Evolutionary conservation across 2,888 invertebrate genomes (phyloP).

Genomic region (Myopa testacea): DNA sequence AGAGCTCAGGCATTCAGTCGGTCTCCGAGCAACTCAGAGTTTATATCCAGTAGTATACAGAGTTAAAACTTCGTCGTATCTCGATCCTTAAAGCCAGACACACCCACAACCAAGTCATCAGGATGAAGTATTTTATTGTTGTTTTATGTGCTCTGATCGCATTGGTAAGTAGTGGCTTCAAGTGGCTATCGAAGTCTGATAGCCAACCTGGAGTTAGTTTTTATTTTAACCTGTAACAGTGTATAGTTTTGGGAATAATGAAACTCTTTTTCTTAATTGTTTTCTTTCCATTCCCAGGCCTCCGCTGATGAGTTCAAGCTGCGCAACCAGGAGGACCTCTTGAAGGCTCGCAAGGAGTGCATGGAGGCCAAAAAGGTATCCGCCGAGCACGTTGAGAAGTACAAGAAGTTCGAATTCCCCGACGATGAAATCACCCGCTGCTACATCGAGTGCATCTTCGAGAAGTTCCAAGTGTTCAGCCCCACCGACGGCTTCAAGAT

Average conservation of each 20-base stretch:
- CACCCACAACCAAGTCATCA: constrained; percentile 35
- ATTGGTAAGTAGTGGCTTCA: constrained; percentile 56
- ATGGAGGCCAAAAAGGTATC: constrained; percentile 62
- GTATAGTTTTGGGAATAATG: neutral
- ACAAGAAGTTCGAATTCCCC: constrained; percentile 66
- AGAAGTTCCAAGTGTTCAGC: constrained; percentile 66
- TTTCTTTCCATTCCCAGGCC: constrained; percentile 50
- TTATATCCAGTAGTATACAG: neutral
- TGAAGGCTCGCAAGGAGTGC: constrained; percentile 64
- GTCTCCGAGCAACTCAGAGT: constrained; percentile 46
- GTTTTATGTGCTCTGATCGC: constrained; percentile 63
- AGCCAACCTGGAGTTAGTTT: too few species aligned
- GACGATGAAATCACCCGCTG: constrained; percentile 67
- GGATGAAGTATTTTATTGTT: constrained; percentile 63
- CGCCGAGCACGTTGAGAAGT: constrained; percentile 63
- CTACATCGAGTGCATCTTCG: constrained; percentile 67
- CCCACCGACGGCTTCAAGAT: constrained; percentile 64
- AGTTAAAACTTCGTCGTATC: neutral
- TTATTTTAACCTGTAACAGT: too few species aligned
- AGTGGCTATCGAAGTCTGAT: too few species aligned
- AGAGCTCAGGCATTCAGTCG: constrained; percentile 46
- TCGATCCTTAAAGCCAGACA: too few species aligned
- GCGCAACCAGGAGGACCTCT: constrained; percentile 65
- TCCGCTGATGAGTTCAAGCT: constrained; percentile 63
- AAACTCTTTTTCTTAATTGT: neutral